Base-by-base conservation (phyloP, 1,140 invertebrate species). In the Marisa cornuarietis region DNA sequence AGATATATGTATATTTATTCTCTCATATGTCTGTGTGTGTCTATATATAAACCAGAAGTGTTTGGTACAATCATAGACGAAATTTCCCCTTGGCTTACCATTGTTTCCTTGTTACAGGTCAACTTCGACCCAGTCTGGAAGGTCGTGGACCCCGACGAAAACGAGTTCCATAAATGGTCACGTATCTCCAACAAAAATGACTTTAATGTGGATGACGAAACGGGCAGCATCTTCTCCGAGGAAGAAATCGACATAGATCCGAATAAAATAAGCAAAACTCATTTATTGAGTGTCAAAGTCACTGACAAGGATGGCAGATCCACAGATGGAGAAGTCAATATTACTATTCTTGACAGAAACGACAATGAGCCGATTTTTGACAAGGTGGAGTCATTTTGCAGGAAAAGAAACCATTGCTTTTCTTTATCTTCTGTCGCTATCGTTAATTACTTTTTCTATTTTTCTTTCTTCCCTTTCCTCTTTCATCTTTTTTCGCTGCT, bases 341-440 rank as follows among this genome's bases (percentile, higher is more conserved):
- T 76, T 18, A 76, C 61, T 11, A 61, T 76, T 13, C 26, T 65
- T 58, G 62, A 76, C 74, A 76, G 65, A 14, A 76, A 76, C 62
- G 74, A 76, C 74, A 26, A 76, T 42, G 61, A 49, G 26, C 74
- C 74, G 0, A 24, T 7, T 0, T 74, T 74, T 26, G 18, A 8
- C 7, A 9, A 11, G 31, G 16, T 61, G 7, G 52, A 24, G 11
- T 26, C 24, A 51, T 20, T 11, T 10, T 7, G 4, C 7, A 8
- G 24, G 26, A 26, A 8, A 22, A 54, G 11, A 13, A 22, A n/a
- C 9, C 18, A 7, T 54, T n/a, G 1, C 6, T n/a, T 5, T 68
- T 14, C 22, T 31, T 68, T 1, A 11, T 31, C 22, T 1, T 68
- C 13, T 68, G n/a, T 18, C 65, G 5, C 13, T 11, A 0, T 68